Evolutionary conservation across 2,888 invertebrate genomes (phyloP), one percentile per base, ranked within the genome.

Genomic region (Heliconius cydno): DNA sequence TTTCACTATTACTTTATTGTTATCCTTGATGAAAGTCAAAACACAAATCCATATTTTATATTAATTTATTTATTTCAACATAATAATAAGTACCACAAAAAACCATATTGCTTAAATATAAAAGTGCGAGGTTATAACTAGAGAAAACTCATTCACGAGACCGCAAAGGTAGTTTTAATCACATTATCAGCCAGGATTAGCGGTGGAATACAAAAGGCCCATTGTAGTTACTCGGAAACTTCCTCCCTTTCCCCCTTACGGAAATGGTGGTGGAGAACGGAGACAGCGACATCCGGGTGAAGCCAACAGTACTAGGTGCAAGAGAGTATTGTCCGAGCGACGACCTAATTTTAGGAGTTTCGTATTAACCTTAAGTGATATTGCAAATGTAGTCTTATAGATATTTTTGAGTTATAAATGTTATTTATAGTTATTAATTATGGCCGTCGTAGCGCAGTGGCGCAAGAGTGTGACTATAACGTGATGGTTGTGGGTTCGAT

Each of bases 261-360:
- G 93, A 94, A 91, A 90, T 90, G 90, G 92, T 89, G 93, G 94
- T 90, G 90, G 90, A 88, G 90, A 90, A 88, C 93, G 92, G 94
- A 93, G 93, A 93, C 94, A 91, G 91, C 88, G 88, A 88, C 90
- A 87, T 94, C 93, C 93, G 93, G 91, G 92, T 91, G 91, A 90
- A 89, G 87, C 88, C 84, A 85, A 85, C 87, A 86, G 86, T 83
- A 85, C 86, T 83, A 81, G 82, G 81, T 82, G 83, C 85, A 85
- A 82, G 86, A 86, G 85, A 86, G 88, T 87, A 86, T 89, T 87
- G 85, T 82, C 85, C 88, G 89, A 85, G 89, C 88, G 84, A 81
- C 79, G 83, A 84, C 84, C 85, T 83, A 84, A 82, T 85, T 84
- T 84, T 74, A 73, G 81, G 81, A 83, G 83, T 78, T 77, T 73